Evolutionary conservation across 2,113 vertebrate genomes (phyloP), one percentile per base, ranked within the genome.

Genomic region (Alethe castanea): DNA sequence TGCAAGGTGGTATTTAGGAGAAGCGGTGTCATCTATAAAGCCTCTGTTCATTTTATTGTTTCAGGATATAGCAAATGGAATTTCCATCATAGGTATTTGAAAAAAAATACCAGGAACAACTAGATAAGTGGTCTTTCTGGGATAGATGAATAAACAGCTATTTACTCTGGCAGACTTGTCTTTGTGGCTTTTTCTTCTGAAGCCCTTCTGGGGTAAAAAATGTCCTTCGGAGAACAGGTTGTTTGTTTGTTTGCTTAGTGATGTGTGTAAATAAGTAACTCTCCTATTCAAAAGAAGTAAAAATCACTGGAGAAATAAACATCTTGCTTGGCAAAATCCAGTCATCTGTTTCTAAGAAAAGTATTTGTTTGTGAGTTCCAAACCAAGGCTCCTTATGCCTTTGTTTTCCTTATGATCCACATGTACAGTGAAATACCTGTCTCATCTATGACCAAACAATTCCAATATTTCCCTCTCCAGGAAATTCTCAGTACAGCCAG

Each of bases 401-500:
- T 76, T 92, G 11, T 79, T 81, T 84, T 84, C 83, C 12, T 45
- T 35, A 9, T 12, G 23, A 76, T 53, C 42, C 1, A 3, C 42
- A 22, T 2, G 20, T 38, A 10, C 50, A 52, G 50, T 83, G 64
- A 81, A 88, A 73, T 36, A 76, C 26, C 24, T 53, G 44, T 57
- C 56, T 86, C 56, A 62, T 33, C 22, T 25, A 1, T 52, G 72
- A 65, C n/a, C 44, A 45, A 81, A 20, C 52, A n/a, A 16, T 20
- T 23, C 24, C 33, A 24, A 53, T 92, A 45, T 84, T 95, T 36
- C 70, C 29, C 59, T 60, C 66, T 77, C 42, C 87, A 99, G 99
- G 99, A 73, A 99, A 98, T 94, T 97, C 99, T 19, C 99, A 99
- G 97, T 99, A 99, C 97, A 98, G 98, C 97, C 99, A 99, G 86